Base-by-base conservation (phyloP, 1,140 invertebrate species). In the Phocides pigmalion region DNA sequence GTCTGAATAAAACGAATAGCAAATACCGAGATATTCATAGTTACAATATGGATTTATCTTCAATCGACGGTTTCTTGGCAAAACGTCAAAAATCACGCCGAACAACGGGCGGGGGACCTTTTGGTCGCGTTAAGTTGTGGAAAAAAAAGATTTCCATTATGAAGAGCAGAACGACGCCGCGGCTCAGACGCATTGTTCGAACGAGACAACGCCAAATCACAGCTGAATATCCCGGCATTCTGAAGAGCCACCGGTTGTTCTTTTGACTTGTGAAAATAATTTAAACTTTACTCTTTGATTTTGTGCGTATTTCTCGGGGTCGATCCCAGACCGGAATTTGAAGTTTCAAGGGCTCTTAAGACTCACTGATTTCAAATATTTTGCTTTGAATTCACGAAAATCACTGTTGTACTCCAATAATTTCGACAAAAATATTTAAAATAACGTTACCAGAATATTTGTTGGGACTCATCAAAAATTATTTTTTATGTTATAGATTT, bases 131-230 rank as follows among this genome's bases (percentile, higher is more conserved):
- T 39, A 56, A 56, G 39, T 56, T 56, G 53, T 56, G 39, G 15
- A 51, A 53, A 56, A 56, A 56, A 56, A 56, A 42, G 32, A 54
- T 44, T 44, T 44, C 53, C 53, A 56, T 56, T 56, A 42, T 56
- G 53, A 56, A 56, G 20, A 58, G 53, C 5, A 22, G 46, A 58
- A 44, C 53, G 44, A 15, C 37, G 53, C 16, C 19, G 20, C 14
- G 37, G 53, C 12, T 28, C 20, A 15, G 32, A 58, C 54, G 54
- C 25, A 58, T 58, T 58, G 54, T 58, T 58, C 19, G 54, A 12
- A 37, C 19, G 35, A 46, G 54, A 58, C 54, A 58, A 41, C 53
- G 22, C 22, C 41, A 16, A 32, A 46, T 58, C 54, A 58, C 41
- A 15, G 28, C 28, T 39, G 50, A 54, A 54, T 53, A 53, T 54